A percentile compares a stretch with the other conserved stretches of the same genome.
Evolutionary conservation across 2,113 vertebrate species (phyloP).

Genomic region (Serinus canaria): DNA sequence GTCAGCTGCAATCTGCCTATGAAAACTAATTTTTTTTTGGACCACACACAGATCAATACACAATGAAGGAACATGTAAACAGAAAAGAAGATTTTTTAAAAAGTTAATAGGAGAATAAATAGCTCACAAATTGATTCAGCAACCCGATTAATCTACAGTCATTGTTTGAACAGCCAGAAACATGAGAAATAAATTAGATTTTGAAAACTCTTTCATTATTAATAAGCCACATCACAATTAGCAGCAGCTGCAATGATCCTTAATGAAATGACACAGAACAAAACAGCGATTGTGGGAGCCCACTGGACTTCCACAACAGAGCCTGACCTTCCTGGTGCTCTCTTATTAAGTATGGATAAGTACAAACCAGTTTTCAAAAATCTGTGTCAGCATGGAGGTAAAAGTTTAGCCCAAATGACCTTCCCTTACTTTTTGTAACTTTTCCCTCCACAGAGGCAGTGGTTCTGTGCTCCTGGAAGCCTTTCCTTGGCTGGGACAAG

Average conservation of each 20-base stretch:
- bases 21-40: not conserved
- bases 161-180: not conserved
- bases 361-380: not conserved
- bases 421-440: not conserved
- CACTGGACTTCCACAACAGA: not conserved
- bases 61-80: not conserved
- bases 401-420: not conserved
- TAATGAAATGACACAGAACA: not conserved
- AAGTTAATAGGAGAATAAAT: constrained; percentile 22
- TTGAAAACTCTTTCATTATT: constrained; percentile 42
- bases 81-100: not conserved
- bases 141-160: not conserved
- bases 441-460: not conserved
- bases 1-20: not conserved
- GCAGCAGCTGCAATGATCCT: constrained; percentile 15
- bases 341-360: not conserved
- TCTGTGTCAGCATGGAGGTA: not conserved
- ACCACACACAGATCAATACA: not conserved
- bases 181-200: constrained; percentile 41
- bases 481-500: not conserved
- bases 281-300: not conserved
- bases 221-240: constrained; percentile 17
- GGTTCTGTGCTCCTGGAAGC: not conserved
- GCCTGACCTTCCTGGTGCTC: not conserved
- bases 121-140: constrained; percentile 17